Base-by-base conservation (phyloP, 2,797 vertebrate species). In the Anisognathus igniventris region DNA sequence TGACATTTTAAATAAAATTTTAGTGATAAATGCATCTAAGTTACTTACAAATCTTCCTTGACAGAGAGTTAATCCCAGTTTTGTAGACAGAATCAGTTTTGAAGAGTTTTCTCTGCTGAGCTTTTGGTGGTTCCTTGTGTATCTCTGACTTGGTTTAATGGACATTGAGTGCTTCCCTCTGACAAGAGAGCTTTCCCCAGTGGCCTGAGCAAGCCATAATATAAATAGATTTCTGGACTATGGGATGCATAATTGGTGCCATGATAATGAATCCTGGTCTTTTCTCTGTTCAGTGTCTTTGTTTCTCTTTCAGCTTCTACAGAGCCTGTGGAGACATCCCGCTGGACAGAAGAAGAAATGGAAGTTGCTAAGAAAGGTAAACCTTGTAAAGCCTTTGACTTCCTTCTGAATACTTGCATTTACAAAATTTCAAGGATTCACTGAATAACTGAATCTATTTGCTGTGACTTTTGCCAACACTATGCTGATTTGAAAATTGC, bases 301-400 rank as follows among this genome's bases (percentile, higher is more conserved):
- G 93, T 95, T 98, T 97, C 45, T 97, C 96, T 97, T 98, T 98
- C 98, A 98, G 99, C 98, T 97, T 97, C 98, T 79, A 95, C 98
- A 85, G 99, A 99, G 97, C 98, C 98, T 79, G 99, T 99, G 96
- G 99, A 99, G 98, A 99, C 99, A 95, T 99, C 99, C 96, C 98
- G 99, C 97, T 99, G 99, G 99, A 99, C 99, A 93, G 99, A 99
- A 98, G 99, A 99, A 98, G 99, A 99, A 98, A 99, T 99, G 99
- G 99, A 99, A 98, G 98, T 99, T 58, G 99, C 99, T 97, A 99
- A 99, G 98, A 99, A 99, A 99, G 99, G 99, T 99, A 98, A 98
- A 89, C 17, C 25, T 51, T 81, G 53, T 50, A 48, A 58, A 90
- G 40, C 51, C 95, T 96, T 73, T 60, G 22, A n/a, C 18, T 92